Percentiles rank a stretch among this genome's conserved stretches.
These are phyloP conservation scores for Lucinisca nassula DNA, from an alignment of 2,888 invertebrate species.

Conservation along the genomic window DNA sequence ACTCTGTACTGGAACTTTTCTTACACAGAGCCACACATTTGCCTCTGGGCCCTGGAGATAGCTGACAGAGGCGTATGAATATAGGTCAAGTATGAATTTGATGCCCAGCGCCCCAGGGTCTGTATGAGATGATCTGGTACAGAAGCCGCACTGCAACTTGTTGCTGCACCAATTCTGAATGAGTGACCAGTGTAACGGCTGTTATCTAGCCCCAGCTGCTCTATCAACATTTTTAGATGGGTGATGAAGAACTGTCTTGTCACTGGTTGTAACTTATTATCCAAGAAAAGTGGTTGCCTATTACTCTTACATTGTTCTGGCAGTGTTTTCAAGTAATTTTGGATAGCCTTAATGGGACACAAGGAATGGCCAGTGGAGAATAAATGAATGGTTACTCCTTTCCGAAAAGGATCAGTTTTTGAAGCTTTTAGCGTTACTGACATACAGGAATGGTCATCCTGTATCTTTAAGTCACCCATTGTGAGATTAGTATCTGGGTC, in stretches of 20 bases:
- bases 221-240: background rate
- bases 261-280: background rate
- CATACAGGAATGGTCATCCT: background rate
- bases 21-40: too few species aligned
- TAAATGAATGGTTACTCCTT: background rate
- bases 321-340: background rate
- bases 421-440: background rate
- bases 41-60: background rate
- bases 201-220: background rate
- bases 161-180: background rate
- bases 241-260: background rate
- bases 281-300: background rate
- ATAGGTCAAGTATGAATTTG: background rate
- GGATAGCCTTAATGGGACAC: background rate
- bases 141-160: background rate
- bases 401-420: background rate
- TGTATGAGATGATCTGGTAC: background rate
- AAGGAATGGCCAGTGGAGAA: background rate
- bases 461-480: background rate
- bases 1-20: too few species aligned
- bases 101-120: background rate
- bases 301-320: background rate
- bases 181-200: background rate
- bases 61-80: background rate
- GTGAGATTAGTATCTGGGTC: background rate